These are phyloP conservation scores for Muscidifurax raptorellus DNA, from an alignment of 1,140 invertebrate species.

Conservation along the genomic window DNA sequence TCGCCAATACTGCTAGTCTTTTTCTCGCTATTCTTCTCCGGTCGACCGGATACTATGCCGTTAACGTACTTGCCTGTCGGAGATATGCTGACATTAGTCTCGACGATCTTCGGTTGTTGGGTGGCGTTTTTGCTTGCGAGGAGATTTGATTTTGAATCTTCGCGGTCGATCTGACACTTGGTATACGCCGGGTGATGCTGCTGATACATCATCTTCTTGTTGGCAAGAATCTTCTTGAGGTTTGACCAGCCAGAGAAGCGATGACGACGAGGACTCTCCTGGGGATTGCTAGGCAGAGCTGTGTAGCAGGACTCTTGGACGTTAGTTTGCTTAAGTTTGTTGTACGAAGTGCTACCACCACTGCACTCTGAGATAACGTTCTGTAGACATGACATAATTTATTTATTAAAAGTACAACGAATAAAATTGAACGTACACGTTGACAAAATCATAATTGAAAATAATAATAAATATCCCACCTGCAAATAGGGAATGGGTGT, in stretches of 20 bases:
- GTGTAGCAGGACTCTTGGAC: constrained; percentile 59
- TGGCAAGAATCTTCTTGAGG: constrained; percentile 59
- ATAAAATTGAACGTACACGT: not conserved
- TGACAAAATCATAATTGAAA: not conserved
- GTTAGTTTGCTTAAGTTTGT: constrained; percentile 76
- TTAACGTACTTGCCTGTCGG: constrained; percentile 67
- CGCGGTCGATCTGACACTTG: constrained; percentile 68
- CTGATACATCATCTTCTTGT: constrained; percentile 63
- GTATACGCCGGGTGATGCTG: constrained; percentile 64
- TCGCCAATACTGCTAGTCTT: constrained; percentile 46
- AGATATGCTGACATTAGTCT: constrained; percentile 68
- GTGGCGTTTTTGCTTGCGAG: constrained; percentile 61
- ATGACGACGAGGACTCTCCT: constrained; percentile 45
- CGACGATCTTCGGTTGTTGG: constrained; percentile 63
- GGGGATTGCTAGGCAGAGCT: not conserved
- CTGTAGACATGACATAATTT: not conserved
- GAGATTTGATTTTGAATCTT: constrained; percentile 70
- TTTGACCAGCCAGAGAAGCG: constrained; percentile 57
- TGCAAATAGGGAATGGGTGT: constrained; percentile 85
- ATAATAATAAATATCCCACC: constrained; percentile 15
- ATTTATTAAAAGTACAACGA: not conserved
- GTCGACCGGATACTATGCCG: constrained; percentile 59
- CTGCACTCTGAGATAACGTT: constrained; percentile 81
- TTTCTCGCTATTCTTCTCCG: constrained; percentile 59
- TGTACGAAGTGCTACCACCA: constrained; percentile 53